Conservation (phyloP, 2,113 vertebrate species). For the Podilymbus podiceps region DNA sequence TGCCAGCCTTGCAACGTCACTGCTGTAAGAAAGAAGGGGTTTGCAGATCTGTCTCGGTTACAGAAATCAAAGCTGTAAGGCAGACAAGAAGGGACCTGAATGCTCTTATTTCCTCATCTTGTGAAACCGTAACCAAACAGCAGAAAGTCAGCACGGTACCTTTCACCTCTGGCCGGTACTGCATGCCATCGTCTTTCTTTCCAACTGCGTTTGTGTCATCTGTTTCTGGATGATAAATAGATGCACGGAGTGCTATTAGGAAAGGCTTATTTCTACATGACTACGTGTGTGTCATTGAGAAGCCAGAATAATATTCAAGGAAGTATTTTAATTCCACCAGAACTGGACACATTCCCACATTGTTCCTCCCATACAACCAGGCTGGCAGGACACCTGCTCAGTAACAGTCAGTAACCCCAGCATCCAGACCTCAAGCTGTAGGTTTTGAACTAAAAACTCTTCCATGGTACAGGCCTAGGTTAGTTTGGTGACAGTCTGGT, state of each 20-base stretch:
- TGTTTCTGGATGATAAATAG: slow-evolving; percentile 69
- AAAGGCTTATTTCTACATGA: background rate
- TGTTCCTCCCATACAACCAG: background rate
- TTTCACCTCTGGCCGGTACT: slow-evolving; percentile 83
- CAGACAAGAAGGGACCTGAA: background rate
- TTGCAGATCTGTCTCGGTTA: background rate
- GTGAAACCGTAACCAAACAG: background rate
- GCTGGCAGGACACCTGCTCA: background rate
- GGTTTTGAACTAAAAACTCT: background rate
- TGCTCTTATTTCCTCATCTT: background rate
- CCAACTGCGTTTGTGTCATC: slow-evolving; percentile 75
- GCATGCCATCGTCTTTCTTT: slow-evolving; percentile 83
- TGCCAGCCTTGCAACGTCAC: background rate
- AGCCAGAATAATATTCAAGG: background rate
- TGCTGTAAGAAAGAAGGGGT: background rate
- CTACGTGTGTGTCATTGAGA: background rate
- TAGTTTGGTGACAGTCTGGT: background rate
- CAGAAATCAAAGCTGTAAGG: background rate
- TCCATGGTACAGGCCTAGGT: background rate
- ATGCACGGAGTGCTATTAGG: background rate
- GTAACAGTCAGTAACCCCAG: background rate
- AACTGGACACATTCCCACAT: background rate
- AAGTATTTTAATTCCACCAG: background rate
- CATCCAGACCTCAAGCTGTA: background rate
- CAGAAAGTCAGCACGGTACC: slow-evolving; percentile 59